Percentiles rank a stretch among this genome's conserved stretches.
phyloP scores from a whole-genome alignment of 2,797 vertebrate species.

The Micropoecilia bifurca region DNA sequence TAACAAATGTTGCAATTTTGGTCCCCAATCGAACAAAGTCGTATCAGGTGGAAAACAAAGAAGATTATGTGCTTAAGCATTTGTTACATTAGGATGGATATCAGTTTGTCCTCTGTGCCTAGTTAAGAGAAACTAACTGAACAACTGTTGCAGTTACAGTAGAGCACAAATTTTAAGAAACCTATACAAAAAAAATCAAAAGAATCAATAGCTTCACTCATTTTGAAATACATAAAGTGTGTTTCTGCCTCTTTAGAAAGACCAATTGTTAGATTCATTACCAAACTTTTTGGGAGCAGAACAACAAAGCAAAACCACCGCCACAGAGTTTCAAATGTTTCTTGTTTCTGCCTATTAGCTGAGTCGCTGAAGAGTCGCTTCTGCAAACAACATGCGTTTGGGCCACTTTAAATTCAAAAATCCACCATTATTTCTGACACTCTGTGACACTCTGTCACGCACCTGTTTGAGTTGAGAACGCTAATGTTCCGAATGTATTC shows the following conservation, averaged over 20 bases:
- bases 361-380: not conserved
- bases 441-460: conserved; percentile 8
- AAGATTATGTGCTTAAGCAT: not conserved
- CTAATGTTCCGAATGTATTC: not conserved
- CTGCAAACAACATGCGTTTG: not conserved
- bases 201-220: not conserved
- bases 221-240: not conserved
- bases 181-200: not conserved
- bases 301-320: not conserved
- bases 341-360: not conserved
- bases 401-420: conserved; percentile 4
- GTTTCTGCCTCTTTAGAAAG: not conserved
- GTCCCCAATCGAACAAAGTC: too few species aligned
- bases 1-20: too few species aligned
- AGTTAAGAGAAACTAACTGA: not conserved
- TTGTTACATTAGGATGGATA: not conserved
- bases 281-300: conserved; percentile 1
- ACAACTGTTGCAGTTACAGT: not conserved
- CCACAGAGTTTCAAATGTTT: not conserved
- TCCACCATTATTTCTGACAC: conserved; percentile 2
- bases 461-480: not conserved
- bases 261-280: not conserved
- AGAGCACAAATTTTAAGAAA: not conserved
- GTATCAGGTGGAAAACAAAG: too few species aligned
- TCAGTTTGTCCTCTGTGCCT: not conserved